Base-by-base conservation (phyloP, 2,888 invertebrate genomes). In the Apotomis capreana region DNA sequence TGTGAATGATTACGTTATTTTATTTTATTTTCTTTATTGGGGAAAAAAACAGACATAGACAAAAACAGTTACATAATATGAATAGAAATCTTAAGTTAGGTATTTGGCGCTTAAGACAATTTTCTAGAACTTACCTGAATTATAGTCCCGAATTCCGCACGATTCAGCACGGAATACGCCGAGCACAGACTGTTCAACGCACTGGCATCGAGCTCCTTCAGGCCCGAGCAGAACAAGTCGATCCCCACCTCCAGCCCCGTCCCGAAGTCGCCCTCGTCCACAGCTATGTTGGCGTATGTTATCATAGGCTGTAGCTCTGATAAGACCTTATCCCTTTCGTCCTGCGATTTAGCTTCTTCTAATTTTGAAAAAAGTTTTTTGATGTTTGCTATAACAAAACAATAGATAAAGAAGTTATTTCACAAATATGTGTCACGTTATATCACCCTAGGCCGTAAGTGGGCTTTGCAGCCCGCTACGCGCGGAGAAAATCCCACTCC, bases 211-310 rank as follows among this genome's bases (percentile, higher is more conserved):
- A 98, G 93, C 74, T 94, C 94, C 63, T 94, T 90, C 68, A 95
- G 87, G 0, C 97, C 97, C 71, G 95, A 96, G 74, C 95, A 95
- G 84, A 99, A 97, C 62, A 99, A 89, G 86, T 97, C 96, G 77
- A 98, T 95, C 0, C 98, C 99, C 52, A 97, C 92, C 87, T 99
- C 99, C 2, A 99, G 87, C 0, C 98, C 97, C 68, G 98, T 98
- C 0, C 98, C 99, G 89, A 98, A 99, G 87, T 99, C 99, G 83
- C 97, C 97, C 87, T 99, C 99, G 83, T 99, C 99, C 70, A 97
- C 95, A 0, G 99, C 99, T 85, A 98, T 97, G 85, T 95, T 97
- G 5, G 97, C 96, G 70, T 95, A 95, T 4, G 97, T 97, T 74
- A 98, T 95, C 1, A 98, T 91, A 70, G 97, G 97, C 80, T 98